Base-by-base conservation (phyloP, 2,113 vertebrate species). In the Nothocercus julius region DNA sequence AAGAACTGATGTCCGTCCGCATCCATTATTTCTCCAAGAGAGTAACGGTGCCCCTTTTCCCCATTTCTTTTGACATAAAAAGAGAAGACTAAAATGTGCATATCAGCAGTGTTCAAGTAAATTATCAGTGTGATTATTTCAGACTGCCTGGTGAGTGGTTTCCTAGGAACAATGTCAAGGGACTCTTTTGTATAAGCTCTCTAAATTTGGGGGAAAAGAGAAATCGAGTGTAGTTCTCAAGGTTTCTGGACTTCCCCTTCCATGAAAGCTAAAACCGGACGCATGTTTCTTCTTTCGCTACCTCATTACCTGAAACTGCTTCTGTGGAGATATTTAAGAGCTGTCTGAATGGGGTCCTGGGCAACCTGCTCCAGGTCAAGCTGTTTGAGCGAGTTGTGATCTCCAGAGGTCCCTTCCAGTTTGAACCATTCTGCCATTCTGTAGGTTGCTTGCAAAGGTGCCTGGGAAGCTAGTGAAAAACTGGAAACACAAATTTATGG, bases 81-180 rank as follows among this genome's bases (percentile, higher is more conserved):
- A 80, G 54, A 47, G 77, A 94, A 76, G 69, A 80, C 80, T 69
- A 73, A 80, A 90, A 90, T 53, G 82, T 76, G 85, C 53, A 28
- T 75, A 84, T 91, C 45, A 13, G 53, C 92, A 83, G 42, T 22
- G 9, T 79, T 75, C 78, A 87, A 64, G 87, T 94, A 88, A 84
- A 87, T 91, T 93, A 93, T 67, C 34, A 86, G 67, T 58, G 86
- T 87, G 95, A 92, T 95, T 82, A 95, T 92, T 95, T 95, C 91
- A 95, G 94, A 90, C 86, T 70, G 76, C 93, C 90, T 93, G 73
- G 82, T 82, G 77, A 90, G 87, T 72, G 85, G 91, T 90, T 95
- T 94, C 95, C 89, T 87, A 89, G 85, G 93, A 97, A 93, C 89
- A 86, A 93, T 90, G 89, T 90, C 78, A 92, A 84, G 79, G 76